Evolutionary conservation across 2,888 invertebrate species (phyloP).

Genomic region (Drosophila kuntzei): DNA sequence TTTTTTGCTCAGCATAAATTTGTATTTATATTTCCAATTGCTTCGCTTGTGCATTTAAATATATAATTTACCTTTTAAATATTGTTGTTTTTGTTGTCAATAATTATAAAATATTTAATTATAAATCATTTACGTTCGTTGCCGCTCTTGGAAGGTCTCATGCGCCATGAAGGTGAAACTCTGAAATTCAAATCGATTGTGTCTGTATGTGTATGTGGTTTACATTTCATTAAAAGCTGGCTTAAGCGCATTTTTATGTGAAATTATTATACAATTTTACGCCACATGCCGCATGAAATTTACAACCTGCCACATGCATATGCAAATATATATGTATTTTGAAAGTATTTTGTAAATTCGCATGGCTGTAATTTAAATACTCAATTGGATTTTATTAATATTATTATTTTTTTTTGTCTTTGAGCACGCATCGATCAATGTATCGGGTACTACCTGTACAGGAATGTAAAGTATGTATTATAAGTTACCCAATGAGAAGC

Average conservation of each 20-base stretch:
- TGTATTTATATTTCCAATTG: conserved; percentile 26
- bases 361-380: conserved; percentile 52
- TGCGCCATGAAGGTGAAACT: conserved; percentile 75
- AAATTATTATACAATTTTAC: conserved; percentile 72
- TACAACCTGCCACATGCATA: conserved; percentile 17
- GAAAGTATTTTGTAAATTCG: conserved; percentile 62
- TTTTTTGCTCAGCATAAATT: conserved; percentile 59
- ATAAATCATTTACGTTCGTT: conserved; percentile 67
- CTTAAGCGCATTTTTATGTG: conserved; percentile 71
- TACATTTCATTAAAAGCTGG: conserved; percentile 74
- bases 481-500: conserved; percentile 27
- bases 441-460: neutral
- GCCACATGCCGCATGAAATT: conserved; percentile 7
- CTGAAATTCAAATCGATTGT: conserved; percentile 48
- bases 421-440: conserved; percentile 43
- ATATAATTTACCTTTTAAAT: conserved; percentile 43
- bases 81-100: conserved; percentile 40
- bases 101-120: conserved; percentile 80
- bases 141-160: conserved; percentile 67
- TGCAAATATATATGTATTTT: conserved; percentile 69
- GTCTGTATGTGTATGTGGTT: conserved; percentile 40
- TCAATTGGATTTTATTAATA: conserved; percentile 3
- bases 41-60: conserved; percentile 12
- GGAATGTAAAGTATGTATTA: conserved; percentile 24
- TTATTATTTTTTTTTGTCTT: conserved; percentile 18